phyloP scores from a whole-genome alignment of 2,797 vertebrate species.

The Dallia pectoralis region DNA sequence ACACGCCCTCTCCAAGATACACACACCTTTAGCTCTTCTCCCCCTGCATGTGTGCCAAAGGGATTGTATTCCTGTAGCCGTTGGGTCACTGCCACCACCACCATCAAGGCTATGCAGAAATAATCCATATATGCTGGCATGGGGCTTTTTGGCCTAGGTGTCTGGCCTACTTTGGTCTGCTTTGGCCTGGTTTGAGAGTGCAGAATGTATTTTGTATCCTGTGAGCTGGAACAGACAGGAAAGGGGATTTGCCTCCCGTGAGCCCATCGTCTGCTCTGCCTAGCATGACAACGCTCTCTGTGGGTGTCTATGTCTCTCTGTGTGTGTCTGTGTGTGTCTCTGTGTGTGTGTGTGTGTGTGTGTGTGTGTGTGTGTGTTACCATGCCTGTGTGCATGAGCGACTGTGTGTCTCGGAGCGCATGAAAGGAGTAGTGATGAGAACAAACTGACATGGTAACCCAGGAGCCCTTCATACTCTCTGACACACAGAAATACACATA shows the following conservation, averaged over 20 bases:
- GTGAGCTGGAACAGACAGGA: slow-evolving; percentile 64
- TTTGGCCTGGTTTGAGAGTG: slow-evolving; percentile 51
- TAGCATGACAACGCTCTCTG: slow-evolving; percentile 53
- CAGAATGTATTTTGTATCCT: slow-evolving; percentile 31
- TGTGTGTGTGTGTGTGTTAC: slow-evolving; percentile 29
- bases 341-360: slow-evolving; percentile 23
- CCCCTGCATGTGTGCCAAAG: slow-evolving; percentile 23
- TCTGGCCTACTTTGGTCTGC: slow-evolving; percentile 44
- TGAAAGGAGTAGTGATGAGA: slow-evolving; percentile 47
- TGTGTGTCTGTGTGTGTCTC: slow-evolving; percentile 13
- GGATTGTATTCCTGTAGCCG: slow-evolving; percentile 18
- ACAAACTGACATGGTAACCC: slow-evolving; percentile 46
- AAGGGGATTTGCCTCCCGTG: slow-evolving; percentile 66
- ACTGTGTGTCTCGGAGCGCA: slow-evolving; percentile 39
- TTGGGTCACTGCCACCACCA: neutral
- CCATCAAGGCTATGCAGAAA: slow-evolving; percentile 13
- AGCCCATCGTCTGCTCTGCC: slow-evolving; percentile 61
- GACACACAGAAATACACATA: neutral
- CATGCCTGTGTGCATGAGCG: slow-evolving; percentile 9
- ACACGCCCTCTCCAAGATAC: neutral
- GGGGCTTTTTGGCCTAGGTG: slow-evolving; percentile 30
- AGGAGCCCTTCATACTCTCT: slow-evolving; percentile 46
- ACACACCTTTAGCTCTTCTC: slow-evolving; percentile 9
- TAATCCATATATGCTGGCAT: neutral
- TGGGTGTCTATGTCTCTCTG: slow-evolving; percentile 26